phyloP scores from a whole-genome alignment of 2,113 vertebrate species.

The Otolemur garnettii region DNA sequence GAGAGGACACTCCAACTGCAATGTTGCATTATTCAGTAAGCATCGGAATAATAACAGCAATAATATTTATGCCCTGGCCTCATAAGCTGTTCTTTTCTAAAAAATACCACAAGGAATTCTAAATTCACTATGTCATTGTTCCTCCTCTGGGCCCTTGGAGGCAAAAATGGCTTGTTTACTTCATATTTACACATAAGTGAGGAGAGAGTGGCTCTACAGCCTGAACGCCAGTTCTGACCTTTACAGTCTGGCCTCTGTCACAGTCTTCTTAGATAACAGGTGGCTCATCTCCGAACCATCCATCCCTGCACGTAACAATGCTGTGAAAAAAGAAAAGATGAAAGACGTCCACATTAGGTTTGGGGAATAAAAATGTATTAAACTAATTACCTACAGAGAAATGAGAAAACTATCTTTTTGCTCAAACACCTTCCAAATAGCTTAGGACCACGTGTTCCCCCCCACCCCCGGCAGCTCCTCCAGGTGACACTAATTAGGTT shows the following conservation, averaged over 20 bases:
- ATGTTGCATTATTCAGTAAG: conserved; percentile 2
- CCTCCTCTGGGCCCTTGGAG: background rate
- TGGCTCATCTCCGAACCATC: background rate
- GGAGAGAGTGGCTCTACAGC: background rate
- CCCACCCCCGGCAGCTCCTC: background rate
- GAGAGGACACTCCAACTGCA: background rate
- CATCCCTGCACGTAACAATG: background rate
- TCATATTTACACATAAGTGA: conserved; percentile 51
- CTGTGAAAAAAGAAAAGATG: background rate
- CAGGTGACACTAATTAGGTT: conserved; percentile 52
- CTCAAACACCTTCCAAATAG: conserved; percentile 34
- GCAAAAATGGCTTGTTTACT: conserved; percentile 46
- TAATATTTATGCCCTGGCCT: conserved; percentile 43
- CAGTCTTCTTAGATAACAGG: conserved; percentile 5
- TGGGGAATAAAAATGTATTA: background rate
- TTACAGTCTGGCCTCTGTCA: background rate
- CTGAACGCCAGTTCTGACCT: conserved; percentile 25
- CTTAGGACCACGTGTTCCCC: background rate
- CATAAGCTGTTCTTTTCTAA: conserved; percentile 11
- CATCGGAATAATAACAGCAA: conserved; percentile 53
- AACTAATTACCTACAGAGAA: background rate
- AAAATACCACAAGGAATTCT: background rate
- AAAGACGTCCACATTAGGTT: conserved; percentile 13
- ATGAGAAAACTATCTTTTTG: background rate
- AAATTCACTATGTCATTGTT: conserved; percentile 11